Base-by-base conservation (phyloP, 2,888 invertebrate genomes). In the Synergus japonicus region DNA sequence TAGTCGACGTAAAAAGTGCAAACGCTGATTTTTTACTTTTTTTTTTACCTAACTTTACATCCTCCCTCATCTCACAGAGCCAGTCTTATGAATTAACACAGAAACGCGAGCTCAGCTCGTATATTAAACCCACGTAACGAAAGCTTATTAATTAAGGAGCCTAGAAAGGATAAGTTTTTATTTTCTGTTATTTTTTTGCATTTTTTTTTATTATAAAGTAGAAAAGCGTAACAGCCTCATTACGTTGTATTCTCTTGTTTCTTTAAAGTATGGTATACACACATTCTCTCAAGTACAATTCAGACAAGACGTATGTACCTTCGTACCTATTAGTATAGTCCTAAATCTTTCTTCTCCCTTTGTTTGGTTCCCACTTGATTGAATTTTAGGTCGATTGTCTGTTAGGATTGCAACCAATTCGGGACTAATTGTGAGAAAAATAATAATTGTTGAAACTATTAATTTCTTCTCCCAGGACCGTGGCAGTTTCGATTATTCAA, bases 281-380 rank as follows among this genome's bases (percentile, higher is more conserved):
- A 54, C 54, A 73, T 37, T 49, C 73, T n/a, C 54, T 87, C 87
- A 87, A 90, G 88, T 90, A 88, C 88, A 89, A 89, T 86, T 84
- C 87, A 85, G 85, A 85, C 84, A 85, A 86, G 83, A 85, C 85
- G 85, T 85, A 86, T 84, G 83, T 87, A 86, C 84, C 87, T 88
- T 87, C 82, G 85, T 88, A 88, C 86, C 86, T 88, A 85, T 80
- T 54, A 73, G 37, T n/a, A 1, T 15, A 54, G 8, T 9, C n/a
- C 29, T 29, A 63, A 63, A 29, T 63, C 15, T 29, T 46, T 67
- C 64, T 37, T 15, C 49, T 54, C 49, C 37, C 13, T 76, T 66
- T 9, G 15, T 67, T 44, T 13, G 10, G 13, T 67, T 63, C 63
- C 63, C 63, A 29, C 63, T 63, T 63, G 29, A 63, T 29, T 10